Conservation (phyloP, 2,888 invertebrate genomes). For the Caenorhabditis angaria region DNA sequence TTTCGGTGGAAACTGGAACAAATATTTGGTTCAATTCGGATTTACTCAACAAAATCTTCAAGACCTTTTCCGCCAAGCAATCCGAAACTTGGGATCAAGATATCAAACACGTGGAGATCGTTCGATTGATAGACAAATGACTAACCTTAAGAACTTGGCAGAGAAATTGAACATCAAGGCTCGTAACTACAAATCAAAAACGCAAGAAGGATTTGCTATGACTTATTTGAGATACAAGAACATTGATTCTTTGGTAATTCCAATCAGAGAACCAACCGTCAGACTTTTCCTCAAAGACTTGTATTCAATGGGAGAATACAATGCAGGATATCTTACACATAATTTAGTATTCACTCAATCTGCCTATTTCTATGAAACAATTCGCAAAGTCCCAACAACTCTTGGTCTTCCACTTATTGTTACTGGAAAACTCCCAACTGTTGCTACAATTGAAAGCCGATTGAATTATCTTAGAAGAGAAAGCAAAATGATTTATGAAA, state of each 20-base stretch:
- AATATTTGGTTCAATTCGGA: too few relatives aligned
- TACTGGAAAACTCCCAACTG: constrained; percentile 51
- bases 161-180: constrained; percentile 56
- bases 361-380: constrained; percentile 22
- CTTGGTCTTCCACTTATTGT: constrained; percentile 60
- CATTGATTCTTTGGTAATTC: constrained; percentile 64
- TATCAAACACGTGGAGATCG: constrained; percentile 49
- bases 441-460: constrained; percentile 43
- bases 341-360: too few relatives aligned
- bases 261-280: constrained; percentile 30
- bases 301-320: too few relatives aligned
- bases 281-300: too few relatives aligned
- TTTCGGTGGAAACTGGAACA: constrained; percentile 61
- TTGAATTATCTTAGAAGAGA: constrained; percentile 28
- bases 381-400: constrained; percentile 58
- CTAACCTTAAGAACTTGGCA: constrained; percentile 51
- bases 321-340: too few relatives aligned
- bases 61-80: constrained; percentile 36
- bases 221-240: constrained; percentile 56
- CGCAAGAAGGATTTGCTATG: constrained; percentile 45
- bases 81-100: constrained; percentile 41
- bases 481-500: constrained; percentile 36
- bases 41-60: constrained; percentile 61
- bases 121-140: too few relatives aligned
- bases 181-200: constrained; percentile 29